These are phyloP conservation scores for Mechanitis messenoides DNA, from an alignment of 2,888 invertebrate species.

Conservation along the genomic window DNA sequence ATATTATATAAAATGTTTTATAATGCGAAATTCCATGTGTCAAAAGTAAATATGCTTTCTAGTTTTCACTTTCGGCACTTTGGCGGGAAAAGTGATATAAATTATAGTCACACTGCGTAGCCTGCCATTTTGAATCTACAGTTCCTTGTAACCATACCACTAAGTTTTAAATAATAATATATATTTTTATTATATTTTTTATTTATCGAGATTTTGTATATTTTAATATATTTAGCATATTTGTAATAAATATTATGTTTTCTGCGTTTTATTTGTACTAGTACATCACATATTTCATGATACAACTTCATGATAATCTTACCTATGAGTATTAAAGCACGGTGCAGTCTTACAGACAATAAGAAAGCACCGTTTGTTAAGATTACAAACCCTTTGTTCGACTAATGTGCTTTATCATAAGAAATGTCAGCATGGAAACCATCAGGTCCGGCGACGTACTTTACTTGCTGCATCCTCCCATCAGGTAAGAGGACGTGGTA, in stretches of 20 bases:
- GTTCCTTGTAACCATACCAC: constrained; percentile 1
- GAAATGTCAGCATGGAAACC: constrained; percentile 88
- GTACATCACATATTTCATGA: background rate
- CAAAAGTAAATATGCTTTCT: constrained; percentile 31
- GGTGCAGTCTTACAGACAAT: background rate
- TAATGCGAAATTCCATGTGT: constrained; percentile 17
- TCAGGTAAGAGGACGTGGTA: constrained; percentile 88
- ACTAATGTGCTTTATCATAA: constrained; percentile 63
- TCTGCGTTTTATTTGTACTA: constrained; percentile 29
- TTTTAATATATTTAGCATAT: background rate
- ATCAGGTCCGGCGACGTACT: constrained; percentile 84
- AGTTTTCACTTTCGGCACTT: constrained; percentile 31
- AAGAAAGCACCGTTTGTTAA: background rate
- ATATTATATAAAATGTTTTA: constrained; percentile 9
- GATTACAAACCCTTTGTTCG: background rate
- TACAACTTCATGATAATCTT: background rate
- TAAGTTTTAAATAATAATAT: background rate
- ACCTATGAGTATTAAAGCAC: background rate
- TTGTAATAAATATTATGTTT: constrained; percentile 25
- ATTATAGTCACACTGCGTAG: constrained; percentile 25
- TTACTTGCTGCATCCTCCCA: constrained; percentile 85
- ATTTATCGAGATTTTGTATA: no score
- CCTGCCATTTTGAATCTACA: constrained; percentile 26
- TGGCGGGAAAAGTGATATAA: constrained; percentile 34
- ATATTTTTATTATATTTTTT: no score